Conservation (phyloP, 2,888 invertebrate species). For the Tigriopus californicus region DNA sequence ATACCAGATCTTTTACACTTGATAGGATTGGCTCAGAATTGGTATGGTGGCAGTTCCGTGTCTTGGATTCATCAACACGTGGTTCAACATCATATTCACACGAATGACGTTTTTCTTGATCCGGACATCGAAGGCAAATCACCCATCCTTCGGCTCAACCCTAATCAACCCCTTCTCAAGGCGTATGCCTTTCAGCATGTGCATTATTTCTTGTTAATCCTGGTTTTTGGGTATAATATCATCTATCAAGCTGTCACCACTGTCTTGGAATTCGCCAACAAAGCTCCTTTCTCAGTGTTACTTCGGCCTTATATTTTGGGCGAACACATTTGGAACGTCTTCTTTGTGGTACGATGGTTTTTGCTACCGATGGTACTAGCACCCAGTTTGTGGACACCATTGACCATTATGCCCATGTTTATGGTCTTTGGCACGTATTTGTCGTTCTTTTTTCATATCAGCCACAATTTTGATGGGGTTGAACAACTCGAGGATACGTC, state of each 20-base stretch:
- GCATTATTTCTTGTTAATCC: background rate
- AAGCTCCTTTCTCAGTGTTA: background rate
- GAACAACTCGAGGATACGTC: background rate
- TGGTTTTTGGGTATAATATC: background rate
- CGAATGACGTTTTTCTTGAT: background rate
- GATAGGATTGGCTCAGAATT: slow-evolving; percentile 1
- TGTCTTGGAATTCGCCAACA: background rate
- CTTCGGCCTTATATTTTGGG: background rate
- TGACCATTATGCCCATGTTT: background rate
- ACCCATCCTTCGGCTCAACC: background rate
- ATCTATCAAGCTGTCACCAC: background rate
- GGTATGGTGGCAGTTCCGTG: slow-evolving; percentile 3
- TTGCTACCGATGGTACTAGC: background rate
- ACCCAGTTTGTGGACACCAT: background rate
- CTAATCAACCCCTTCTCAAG: background rate
- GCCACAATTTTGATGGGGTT: slow-evolving; percentile 10
- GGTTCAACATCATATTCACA: slow-evolving; percentile 10
- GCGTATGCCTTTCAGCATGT: slow-evolving; percentile 1
- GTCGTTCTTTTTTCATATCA: slow-evolving; percentile 8
- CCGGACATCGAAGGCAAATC: slow-evolving; percentile 1
- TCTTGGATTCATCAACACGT: slow-evolving; percentile 11
- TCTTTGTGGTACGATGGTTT: background rate
- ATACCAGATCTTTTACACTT: no score
- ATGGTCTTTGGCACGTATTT: background rate
- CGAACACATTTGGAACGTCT: background rate